Evolutionary conservation across 2,797 vertebrate species (phyloP).

Genomic region (Chromis chromis): DNA sequence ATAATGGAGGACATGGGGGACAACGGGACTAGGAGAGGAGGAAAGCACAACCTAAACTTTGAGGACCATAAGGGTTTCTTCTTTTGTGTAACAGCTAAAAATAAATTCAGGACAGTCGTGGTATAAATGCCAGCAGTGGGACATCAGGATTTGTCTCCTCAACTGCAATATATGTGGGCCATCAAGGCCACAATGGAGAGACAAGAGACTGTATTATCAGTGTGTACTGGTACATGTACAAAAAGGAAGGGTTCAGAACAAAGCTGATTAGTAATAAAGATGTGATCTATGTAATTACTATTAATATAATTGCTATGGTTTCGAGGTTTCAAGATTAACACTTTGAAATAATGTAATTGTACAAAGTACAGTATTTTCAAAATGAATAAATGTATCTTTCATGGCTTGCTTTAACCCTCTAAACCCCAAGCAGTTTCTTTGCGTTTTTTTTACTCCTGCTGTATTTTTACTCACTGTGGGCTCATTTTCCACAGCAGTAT

Average conservation of each 20-base stretch:
- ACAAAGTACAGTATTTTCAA: neutral
- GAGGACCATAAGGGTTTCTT: conserved; percentile 70
- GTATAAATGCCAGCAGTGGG: conserved; percentile 6
- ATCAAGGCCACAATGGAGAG: conserved; percentile 16
- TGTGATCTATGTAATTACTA: neutral
- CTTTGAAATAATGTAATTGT: neutral
- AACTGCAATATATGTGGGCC: neutral
- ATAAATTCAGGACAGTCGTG: conserved; percentile 3
- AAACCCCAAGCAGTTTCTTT: no score
- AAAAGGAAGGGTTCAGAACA: neutral
- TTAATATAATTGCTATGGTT: neutral
- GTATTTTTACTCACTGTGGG: no score
- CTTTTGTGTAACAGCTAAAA: conserved; percentile 21
- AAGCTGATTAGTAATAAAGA: neutral
- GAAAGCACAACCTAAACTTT: conserved; percentile 89
- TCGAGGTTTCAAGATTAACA: neutral
- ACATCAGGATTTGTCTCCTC: conserved; percentile 24
- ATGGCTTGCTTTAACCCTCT: neutral
- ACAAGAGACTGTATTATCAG: neutral
- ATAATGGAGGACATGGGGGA: conserved; percentile 54
- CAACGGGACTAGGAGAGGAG: conserved; percentile 67
- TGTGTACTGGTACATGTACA: neutral
- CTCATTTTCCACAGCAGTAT: no score
- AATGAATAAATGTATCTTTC: neutral
- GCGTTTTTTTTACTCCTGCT: no score